Conservation (phyloP, 2,888 invertebrate genomes). For the Acleris sparsana region DNA sequence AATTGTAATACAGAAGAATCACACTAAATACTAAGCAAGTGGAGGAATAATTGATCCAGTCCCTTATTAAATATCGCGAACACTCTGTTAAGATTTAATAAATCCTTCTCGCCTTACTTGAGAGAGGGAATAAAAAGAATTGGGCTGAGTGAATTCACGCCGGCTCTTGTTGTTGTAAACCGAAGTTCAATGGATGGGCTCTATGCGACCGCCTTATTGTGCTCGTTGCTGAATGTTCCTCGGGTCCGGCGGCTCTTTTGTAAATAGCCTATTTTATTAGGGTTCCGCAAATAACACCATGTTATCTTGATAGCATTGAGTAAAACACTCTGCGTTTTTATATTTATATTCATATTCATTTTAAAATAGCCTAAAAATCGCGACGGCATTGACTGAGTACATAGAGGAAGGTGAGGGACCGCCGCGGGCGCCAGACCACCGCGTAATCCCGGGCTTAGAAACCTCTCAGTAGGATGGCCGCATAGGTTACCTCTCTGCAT, state of each 20-base stretch:
- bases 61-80: too few species aligned
- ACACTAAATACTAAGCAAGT: too few species aligned
- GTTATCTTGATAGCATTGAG: slow-evolving; percentile 31
- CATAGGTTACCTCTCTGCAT: slow-evolving; percentile 40
- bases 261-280: slow-evolving; percentile 50
- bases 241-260: slow-evolving; percentile 48
- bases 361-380: not conserved
- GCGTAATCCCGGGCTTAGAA: slow-evolving; percentile 64
- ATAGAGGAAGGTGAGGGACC: slow-evolving; percentile 42
- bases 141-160: slow-evolving; percentile 34
- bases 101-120: slow-evolving; percentile 7
- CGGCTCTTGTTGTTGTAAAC: slow-evolving; percentile 43
- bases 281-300: slow-evolving; percentile 40
- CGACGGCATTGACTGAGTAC: slow-evolving; percentile 37
- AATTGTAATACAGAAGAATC: too few species aligned
- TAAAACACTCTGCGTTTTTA: slow-evolving; percentile 35
- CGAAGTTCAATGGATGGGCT: slow-evolving; percentile 56
- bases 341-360: not conserved
- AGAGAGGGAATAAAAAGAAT: slow-evolving; percentile 18
- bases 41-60: too few species aligned
- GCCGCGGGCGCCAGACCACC: slow-evolving; percentile 18
- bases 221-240: slow-evolving; percentile 49
- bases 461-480: slow-evolving; percentile 46
- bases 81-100: slow-evolving; percentile 10
- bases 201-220: slow-evolving; percentile 60